Evolutionary conservation across 35 echinoderm and acorn worm genomes (phyloP), one percentile per base, ranked within the genome.

Genomic region (Holothuria glaberrima): DNA sequence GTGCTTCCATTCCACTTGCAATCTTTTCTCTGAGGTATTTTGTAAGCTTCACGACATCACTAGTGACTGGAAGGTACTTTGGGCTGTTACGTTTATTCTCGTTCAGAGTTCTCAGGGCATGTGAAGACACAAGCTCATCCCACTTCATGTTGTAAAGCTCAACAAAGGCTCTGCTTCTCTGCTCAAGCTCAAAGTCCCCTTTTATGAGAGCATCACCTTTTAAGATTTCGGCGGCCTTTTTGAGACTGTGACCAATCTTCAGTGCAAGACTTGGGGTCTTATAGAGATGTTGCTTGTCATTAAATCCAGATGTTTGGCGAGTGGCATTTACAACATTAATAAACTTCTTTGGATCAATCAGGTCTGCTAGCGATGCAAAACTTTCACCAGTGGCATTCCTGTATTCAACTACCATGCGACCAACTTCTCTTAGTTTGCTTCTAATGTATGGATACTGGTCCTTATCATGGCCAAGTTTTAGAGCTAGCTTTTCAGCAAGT

Each of bases 391-490:
- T 86, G 54, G 52, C 19, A 35, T 86, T 90, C 56, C 89, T 87
- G 38, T 88, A 94, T 1, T 86, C 31, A 38, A 94, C 1, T 24
- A 89, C 71, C 48, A 95, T 77, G 24, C 90, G 41, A 27, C 62
- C 89, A 72, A 89, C 59, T 89, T 91, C 94, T 31, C 94, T 66
- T 41, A 95, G 45, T 89, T 95, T 91, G 2, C 84, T 88, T 89
- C 94, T 88, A 34, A 95, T 84, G 44, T 95, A 71, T 16, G 48
- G 4, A 52, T 68, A 89, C 87, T 92, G 94, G 50, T 95, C 83
- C 86, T 78, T 62, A 67, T 94, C 90, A 73, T 94, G 93, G 27
- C 89, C 93, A 61, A 91, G 48, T 88, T 95, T 95, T 48, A 92
- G 85, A 19, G 66, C 16, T 0, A 95, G 75, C 79, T 95, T 95